A percentile compares a stretch with the other conserved stretches of the same genome.
phyloP scores from a whole-genome alignment of 2,113 vertebrate genomes.

The Protobothrops mucrosquamatus region DNA sequence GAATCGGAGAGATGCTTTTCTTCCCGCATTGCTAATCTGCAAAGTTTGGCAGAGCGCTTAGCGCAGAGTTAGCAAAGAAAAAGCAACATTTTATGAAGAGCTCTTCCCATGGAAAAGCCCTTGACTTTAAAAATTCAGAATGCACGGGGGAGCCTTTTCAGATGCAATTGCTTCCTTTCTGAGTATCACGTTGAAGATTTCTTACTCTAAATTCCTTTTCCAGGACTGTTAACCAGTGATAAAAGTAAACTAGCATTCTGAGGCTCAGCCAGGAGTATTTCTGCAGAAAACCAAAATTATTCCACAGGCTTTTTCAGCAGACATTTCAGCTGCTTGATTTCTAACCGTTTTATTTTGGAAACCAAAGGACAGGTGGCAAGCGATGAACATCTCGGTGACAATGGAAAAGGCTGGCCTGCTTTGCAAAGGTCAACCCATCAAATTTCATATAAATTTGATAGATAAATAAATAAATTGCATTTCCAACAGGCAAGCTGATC shows the following conservation, averaged over 20 bases:
- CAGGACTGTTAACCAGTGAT: not conserved
- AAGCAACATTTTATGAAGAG: not conserved
- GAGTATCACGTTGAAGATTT: conserved; percentile 19
- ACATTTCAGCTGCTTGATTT: not conserved
- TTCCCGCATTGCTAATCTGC: not conserved
- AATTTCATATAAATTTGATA: not conserved
- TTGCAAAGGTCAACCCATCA: not conserved
- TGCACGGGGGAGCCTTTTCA: conserved; percentile 6
- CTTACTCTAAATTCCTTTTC: conserved; percentile 6
- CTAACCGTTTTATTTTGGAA: not conserved
- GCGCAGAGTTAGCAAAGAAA: not conserved
- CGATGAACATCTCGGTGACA: not conserved
- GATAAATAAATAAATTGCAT: not conserved
- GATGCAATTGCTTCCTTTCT: conserved; percentile 13
- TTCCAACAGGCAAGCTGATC: not conserved
- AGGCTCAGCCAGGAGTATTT: not conserved
- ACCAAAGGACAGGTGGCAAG: not conserved
- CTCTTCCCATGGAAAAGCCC: not conserved
- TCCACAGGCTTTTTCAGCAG: conserved; percentile 5
- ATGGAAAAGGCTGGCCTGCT: not conserved
- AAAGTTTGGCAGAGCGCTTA: not conserved
- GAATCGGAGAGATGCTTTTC: not conserved
- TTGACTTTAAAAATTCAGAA: conserved; percentile 26
- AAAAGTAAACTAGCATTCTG: conserved; percentile 14
- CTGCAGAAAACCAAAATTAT: conserved; percentile 2